phyloP scores from a whole-genome alignment of 2,797 vertebrate species.

The Pristis pectinata region DNA sequence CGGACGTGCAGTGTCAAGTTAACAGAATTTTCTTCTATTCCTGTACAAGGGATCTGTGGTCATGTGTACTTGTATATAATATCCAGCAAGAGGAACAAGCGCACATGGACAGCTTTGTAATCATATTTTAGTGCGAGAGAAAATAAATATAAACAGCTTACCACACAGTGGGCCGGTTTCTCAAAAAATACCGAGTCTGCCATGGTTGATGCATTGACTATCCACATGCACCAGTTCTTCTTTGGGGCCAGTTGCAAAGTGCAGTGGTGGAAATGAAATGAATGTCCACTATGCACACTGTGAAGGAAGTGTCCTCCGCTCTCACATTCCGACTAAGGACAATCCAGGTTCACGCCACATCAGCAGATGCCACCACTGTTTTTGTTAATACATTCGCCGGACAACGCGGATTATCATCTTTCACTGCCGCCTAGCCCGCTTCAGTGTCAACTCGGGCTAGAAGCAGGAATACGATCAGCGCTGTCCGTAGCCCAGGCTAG shows the following conservation, averaged over 20 bases:
- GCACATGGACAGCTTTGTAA: too few relatives aligned
- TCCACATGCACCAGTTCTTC: background rate
- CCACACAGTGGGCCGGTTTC: slow-evolving; percentile 55
- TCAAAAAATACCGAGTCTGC: slow-evolving; percentile 47
- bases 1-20: background rate
- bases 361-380: background rate
- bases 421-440: background rate
- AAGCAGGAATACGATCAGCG: background rate
- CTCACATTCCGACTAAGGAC: background rate
- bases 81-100: background rate
- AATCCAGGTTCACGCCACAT: background rate
- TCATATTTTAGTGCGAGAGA: background rate
- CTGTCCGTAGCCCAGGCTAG: background rate
- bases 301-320: background rate
- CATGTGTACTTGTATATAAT: background rate
- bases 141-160: slow-evolving; percentile 48
- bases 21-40: background rate
- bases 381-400: too few relatives aligned
- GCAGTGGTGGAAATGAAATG: background rate
- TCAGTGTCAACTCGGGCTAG: background rate
- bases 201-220: slow-evolving; percentile 39
- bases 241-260: background rate
- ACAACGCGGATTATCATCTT: background rate
- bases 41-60: background rate
- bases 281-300: background rate